A percentile compares a stretch with the other conserved stretches of the same genome.
Evolutionary conservation across 2,113 vertebrate species (phyloP).

Genomic region (Mesembrinibis cayennensis): DNA sequence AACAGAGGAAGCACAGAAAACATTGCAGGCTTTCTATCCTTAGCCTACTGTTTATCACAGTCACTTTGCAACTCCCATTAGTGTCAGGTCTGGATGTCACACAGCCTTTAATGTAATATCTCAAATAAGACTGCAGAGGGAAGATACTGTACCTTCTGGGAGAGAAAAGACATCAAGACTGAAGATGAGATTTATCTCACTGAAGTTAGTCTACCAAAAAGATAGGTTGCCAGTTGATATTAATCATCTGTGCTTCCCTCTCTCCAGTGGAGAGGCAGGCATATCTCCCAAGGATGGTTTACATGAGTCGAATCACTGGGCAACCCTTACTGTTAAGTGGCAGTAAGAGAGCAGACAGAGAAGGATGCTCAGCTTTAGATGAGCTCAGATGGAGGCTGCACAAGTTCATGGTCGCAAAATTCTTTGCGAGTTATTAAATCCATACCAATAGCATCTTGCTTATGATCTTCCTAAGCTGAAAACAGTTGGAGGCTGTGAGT

Average conservation of each 20-base stretch:
- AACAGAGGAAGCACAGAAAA: background rate
- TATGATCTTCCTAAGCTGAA: background rate
- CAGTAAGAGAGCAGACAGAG: background rate
- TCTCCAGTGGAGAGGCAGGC: background rate
- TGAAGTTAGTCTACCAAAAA: conserved; percentile 4
- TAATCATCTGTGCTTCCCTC: background rate
- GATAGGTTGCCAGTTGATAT: background rate
- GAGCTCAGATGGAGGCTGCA: background rate
- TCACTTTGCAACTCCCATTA: background rate
- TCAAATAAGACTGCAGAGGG: background rate
- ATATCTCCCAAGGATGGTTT: background rate
- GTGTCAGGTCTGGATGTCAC: background rate
- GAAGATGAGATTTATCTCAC: background rate
- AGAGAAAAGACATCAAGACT: background rate
- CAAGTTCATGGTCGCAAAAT: background rate
- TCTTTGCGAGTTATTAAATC: background rate
- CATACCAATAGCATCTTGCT: background rate
- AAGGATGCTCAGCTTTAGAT: background rate
- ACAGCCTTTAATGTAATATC: background rate
- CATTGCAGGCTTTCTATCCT: background rate
- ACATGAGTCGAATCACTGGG: background rate
- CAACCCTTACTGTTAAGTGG: background rate
- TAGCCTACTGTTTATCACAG: background rate
- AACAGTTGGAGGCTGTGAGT: background rate
- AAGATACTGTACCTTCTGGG: background rate